Percentiles rank a stretch among this genome's conserved stretches.
Evolutionary conservation across 2,797 vertebrate genomes (phyloP).

Genomic region (Acanthurus tractus): DNA sequence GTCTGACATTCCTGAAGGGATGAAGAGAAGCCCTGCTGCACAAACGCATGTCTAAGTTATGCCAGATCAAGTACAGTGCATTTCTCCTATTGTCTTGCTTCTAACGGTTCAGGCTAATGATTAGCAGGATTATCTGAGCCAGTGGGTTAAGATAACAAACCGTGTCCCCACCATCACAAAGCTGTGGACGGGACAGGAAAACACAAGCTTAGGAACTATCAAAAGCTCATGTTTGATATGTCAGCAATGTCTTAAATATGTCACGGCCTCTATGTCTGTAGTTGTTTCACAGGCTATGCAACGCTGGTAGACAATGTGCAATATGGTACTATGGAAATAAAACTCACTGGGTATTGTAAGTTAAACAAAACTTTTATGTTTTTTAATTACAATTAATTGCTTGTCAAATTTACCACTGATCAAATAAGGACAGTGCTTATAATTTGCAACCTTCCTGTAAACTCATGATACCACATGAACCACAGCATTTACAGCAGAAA

Average conservation of each 20-base stretch:
- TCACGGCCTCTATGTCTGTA: too few species aligned
- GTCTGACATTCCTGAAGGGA: conserved; percentile 22
- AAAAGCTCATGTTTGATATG: conserved; percentile 18
- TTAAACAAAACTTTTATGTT: too few species aligned
- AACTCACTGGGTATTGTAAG: too few species aligned
- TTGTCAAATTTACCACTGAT: too few species aligned
- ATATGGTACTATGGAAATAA: too few species aligned
- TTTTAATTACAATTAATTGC: too few species aligned
- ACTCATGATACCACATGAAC: background rate
- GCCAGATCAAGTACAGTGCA: conserved; percentile 15
- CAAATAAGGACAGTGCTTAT: too few species aligned
- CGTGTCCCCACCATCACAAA: conserved; percentile 4
- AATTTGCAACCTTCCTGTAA: background rate
- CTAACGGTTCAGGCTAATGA: conserved; percentile 61
- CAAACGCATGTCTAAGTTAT: conserved; percentile 24
- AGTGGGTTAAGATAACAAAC: conserved; percentile 42
- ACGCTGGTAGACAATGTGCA: too few species aligned
- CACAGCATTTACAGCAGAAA: conserved; percentile 9
- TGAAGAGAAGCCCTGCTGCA: conserved; percentile 6
- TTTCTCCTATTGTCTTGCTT: conserved; percentile 27
- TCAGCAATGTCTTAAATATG: background rate
- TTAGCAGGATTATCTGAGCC: conserved; percentile 61
- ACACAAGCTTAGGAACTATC: background rate
- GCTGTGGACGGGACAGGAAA: conserved; percentile 5
- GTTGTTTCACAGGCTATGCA: too few species aligned